Conservation (phyloP, 2,113 vertebrate genomes). For the Cyprinodon tularosa region DNA sequence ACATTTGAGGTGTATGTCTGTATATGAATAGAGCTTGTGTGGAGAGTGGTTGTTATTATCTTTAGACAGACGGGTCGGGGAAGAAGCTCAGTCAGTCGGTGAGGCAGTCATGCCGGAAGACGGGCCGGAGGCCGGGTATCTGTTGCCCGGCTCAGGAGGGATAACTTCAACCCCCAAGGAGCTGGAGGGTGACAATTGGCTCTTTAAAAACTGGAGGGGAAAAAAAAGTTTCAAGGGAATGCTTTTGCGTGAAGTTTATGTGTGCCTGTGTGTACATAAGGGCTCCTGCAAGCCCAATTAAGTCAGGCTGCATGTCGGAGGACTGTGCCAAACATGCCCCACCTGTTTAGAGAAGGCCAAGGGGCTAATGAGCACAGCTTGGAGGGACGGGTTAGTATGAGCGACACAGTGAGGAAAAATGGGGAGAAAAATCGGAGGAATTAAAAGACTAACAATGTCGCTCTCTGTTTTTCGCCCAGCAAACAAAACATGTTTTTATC, state of each 20-base stretch:
- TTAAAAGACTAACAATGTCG: slow-evolving; percentile 57
- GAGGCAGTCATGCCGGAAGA: slow-evolving; percentile 43
- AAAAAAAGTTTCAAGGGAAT: slow-evolving; percentile 46
- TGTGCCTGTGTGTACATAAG: slow-evolving; percentile 33
- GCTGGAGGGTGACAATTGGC: slow-evolving; percentile 56
- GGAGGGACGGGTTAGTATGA: slow-evolving; percentile 33
- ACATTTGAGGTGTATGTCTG: slow-evolving; percentile 42
- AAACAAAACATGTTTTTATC: background rate
- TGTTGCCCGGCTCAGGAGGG: slow-evolving; percentile 28
- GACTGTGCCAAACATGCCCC: slow-evolving; percentile 80
- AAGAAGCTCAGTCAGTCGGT: slow-evolving; percentile 21
- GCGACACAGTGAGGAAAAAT: slow-evolving; percentile 14
- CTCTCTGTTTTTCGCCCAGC: slow-evolving; percentile 45
- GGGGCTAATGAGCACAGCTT: slow-evolving; percentile 79
- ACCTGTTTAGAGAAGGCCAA: slow-evolving; percentile 74
- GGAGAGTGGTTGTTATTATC: slow-evolving; percentile 41
- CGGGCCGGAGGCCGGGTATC: slow-evolving; percentile 61
- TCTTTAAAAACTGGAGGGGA: slow-evolving; percentile 55
- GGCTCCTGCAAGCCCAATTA: slow-evolving; percentile 79
- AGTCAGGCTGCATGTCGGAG: slow-evolving; percentile 71
- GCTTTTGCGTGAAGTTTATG: slow-evolving; percentile 33
- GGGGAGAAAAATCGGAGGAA: slow-evolving; percentile 54
- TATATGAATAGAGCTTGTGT: slow-evolving; percentile 40
- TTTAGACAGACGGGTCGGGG: slow-evolving; percentile 9
- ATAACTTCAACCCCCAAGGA: slow-evolving; percentile 61